phyloP scores from a whole-genome alignment of 2,888 invertebrate genomes.

The Synanthedon vespiformis region DNA sequence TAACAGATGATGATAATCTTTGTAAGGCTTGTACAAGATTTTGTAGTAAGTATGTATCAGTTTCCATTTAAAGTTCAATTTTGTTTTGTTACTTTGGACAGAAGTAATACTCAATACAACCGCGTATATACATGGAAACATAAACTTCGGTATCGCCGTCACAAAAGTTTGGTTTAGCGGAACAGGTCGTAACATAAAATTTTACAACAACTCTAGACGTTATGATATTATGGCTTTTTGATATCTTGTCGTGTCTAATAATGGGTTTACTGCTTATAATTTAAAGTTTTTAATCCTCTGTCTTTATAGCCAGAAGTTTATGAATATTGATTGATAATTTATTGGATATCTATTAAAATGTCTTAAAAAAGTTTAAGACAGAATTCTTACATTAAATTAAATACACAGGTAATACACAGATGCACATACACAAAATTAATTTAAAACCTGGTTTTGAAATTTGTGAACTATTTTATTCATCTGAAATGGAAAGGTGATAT shows the following conservation, averaged over 20 bases:
- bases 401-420: no score
- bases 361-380: no score
- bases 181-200: constrained; percentile 61
- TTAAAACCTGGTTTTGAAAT: no score
- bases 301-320: background rate
- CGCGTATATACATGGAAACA: background rate
- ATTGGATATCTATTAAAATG: no score
- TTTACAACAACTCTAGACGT: constrained; percentile 62
- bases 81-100: background rate
- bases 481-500: no score
- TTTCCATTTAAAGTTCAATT: background rate
- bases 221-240: constrained; percentile 54
- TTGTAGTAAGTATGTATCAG: no score
- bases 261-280: constrained; percentile 54
- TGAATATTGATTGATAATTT: no score
- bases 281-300: constrained; percentile 15
- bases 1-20: no score
- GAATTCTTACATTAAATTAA: no score
- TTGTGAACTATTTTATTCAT: no score
- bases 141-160: constrained; percentile 40
- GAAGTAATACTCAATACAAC: background rate
- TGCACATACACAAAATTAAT: no score
- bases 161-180: constrained; percentile 49
- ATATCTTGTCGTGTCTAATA: constrained; percentile 56
- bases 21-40: no score